These are phyloP conservation scores for Bolborhynchus lineola DNA, from an alignment of 2,113 vertebrate species.

Conservation along the genomic window DNA sequence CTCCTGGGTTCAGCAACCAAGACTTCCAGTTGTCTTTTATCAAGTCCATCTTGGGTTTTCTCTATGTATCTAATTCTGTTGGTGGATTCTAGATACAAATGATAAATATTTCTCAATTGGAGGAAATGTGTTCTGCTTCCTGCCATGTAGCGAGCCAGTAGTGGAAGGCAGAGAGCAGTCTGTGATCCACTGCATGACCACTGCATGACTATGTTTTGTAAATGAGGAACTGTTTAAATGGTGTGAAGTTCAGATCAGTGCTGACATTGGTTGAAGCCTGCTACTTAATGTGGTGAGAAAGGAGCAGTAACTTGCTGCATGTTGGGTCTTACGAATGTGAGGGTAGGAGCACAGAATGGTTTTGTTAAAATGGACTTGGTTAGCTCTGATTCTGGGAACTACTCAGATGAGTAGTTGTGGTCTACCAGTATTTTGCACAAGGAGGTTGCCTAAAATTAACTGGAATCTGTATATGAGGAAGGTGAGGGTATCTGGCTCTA, in stretches of 20 bases:
- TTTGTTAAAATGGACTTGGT: not conserved
- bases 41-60: not conserved
- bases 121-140: not conserved
- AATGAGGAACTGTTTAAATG: not conserved
- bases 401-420: not conserved
- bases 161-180: not conserved
- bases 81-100: not conserved
- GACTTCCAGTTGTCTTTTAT: not conserved
- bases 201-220: not conserved
- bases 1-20: not conserved
- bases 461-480: not conserved
- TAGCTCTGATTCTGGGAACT: not conserved
- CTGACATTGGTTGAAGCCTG: not conserved
- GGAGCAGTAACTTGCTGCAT: not conserved
- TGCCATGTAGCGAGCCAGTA: rapidly evolving
- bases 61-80: not conserved
- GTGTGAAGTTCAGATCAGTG: not conserved
- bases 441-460: not conserved
- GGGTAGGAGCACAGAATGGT: not conserved
- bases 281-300: not conserved
- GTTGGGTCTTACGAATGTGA: not conserved
- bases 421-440: not conserved
- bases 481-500: not conserved
- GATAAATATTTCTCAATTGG: not conserved
- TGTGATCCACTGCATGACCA: not conserved